These are phyloP conservation scores for Coreoperca whiteheadi DNA, from an alignment of 2,113 vertebrate genomes.

Conservation along the genomic window DNA sequence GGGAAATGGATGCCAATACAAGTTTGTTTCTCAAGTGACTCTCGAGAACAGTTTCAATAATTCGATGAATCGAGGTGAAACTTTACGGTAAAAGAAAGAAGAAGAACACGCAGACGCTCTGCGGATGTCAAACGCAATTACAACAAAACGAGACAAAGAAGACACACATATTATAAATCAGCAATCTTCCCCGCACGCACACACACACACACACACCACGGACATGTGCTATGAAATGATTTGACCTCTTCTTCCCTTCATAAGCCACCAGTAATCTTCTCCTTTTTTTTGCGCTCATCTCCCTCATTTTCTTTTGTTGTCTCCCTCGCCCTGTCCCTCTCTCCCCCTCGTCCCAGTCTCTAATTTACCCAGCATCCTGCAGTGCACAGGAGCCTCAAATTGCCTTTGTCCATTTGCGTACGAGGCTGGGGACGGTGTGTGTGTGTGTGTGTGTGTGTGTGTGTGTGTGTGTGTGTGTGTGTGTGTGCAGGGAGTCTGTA, in stretches of 20 bases:
- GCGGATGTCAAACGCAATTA: slow-evolving; percentile 26
- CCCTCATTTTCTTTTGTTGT: slow-evolving; percentile 90
- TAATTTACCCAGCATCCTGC: slow-evolving; percentile 92
- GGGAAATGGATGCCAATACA: not conserved
- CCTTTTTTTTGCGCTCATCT: slow-evolving; percentile 68
- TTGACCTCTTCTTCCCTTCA: slow-evolving; percentile 55
- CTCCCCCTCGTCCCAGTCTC: slow-evolving; percentile 89
- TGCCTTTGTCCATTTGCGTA: slow-evolving; percentile 82
- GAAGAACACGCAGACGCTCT: not conserved
- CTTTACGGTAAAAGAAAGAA: not conserved
- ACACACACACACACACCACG: slow-evolving; percentile 31
- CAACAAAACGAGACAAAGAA: slow-evolving; percentile 25
- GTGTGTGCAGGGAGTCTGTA: slow-evolving; percentile 57
- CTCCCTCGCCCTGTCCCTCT: slow-evolving; percentile 89
- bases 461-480: slow-evolving; percentile 28
- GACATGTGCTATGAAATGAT: slow-evolving; percentile 61
- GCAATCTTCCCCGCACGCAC: not conserved
- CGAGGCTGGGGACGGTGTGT: slow-evolving; percentile 48
- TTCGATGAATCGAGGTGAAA: not conserved
- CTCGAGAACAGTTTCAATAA: slow-evolving; percentile 21
- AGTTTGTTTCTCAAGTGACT: slow-evolving; percentile 11
- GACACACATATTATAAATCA: slow-evolving; percentile 32
- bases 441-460: slow-evolving; percentile 31
- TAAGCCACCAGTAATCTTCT: slow-evolving; percentile 70
- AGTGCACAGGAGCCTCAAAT: slow-evolving; percentile 92